Conservation (phyloP, 2,888 invertebrate species). For the Lycocerus yunnanus region DNA sequence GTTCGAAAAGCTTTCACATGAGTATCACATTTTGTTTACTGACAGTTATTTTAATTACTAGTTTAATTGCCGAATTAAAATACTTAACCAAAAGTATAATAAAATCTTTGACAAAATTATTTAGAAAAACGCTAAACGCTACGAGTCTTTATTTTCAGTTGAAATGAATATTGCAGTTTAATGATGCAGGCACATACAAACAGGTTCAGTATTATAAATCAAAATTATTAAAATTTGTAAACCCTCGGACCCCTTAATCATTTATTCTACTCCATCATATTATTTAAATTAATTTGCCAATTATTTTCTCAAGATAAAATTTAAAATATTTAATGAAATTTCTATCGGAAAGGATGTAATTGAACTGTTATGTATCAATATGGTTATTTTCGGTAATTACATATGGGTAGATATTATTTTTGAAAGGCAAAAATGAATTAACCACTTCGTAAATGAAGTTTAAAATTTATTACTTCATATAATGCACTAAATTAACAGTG, state of each 20-base stretch:
- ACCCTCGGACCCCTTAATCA: constrained; percentile 21
- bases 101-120: neutral
- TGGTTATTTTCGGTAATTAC: neutral
- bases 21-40: neutral
- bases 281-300: constrained; percentile 29
- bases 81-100: neutral
- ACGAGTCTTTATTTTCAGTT: neutral
- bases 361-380: neutral
- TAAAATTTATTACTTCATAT: neutral
- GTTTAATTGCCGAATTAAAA: neutral
- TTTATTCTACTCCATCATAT: constrained; percentile 21
- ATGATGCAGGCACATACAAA: constrained; percentile 13
- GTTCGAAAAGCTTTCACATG: neutral
- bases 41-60: constrained; percentile 5
- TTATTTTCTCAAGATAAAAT: constrained; percentile 10
- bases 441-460: neutral
- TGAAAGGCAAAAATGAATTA: neutral
- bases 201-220: constrained; percentile 23
- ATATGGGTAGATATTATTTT: neutral
- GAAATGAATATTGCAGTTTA: constrained; percentile 16
- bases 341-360: neutral
- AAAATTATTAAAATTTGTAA: constrained; percentile 20
- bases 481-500: neutral
- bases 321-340: neutral
- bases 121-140: neutral